Percentiles rank a stretch among this genome's conserved stretches.
These are phyloP conservation scores for Heliconius cydno DNA, from an alignment of 2,888 invertebrate species.

Conservation along the genomic window DNA sequence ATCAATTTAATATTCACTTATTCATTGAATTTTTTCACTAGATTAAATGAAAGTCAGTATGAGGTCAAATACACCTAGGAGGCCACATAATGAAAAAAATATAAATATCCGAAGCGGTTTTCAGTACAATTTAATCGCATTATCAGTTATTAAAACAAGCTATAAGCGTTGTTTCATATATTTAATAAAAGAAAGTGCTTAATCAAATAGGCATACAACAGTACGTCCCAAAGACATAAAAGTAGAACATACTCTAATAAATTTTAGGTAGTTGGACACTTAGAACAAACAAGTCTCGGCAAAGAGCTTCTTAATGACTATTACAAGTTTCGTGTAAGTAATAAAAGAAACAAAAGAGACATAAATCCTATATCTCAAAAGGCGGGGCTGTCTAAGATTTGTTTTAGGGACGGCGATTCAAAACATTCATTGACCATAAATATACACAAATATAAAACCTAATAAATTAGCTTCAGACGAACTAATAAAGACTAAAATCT, in stretches of 20 bases:
- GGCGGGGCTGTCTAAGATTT: slow-evolving; percentile 33
- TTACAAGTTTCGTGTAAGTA: slow-evolving; percentile 51
- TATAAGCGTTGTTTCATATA: background rate
- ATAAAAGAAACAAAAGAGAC: slow-evolving; percentile 56
- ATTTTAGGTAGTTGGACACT: slow-evolving; percentile 45
- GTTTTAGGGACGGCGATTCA: slow-evolving; percentile 22
- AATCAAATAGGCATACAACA: slow-evolving; percentile 21
- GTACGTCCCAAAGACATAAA: slow-evolving; percentile 24
- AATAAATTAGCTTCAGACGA: background rate
- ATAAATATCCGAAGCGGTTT: no score
- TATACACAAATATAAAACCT: slow-evolving; percentile 5
- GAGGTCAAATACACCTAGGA: no score
- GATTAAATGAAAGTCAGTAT: no score
- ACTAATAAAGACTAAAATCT: slow-evolving; percentile 6
- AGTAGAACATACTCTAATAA: slow-evolving; percentile 46
- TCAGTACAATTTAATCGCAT: background rate
- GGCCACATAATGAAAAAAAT: no score
- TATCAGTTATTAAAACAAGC: background rate
- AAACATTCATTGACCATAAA: slow-evolving; percentile 2
- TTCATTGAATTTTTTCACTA: no score
- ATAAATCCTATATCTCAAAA: slow-evolving; percentile 53
- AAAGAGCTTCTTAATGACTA: slow-evolving; percentile 54
- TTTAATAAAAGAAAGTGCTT: slow-evolving; percentile 22
- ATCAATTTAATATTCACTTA: no score
- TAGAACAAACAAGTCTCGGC: slow-evolving; percentile 42